These are phyloP conservation scores for Pristionchus arcanus DNA, from an alignment of 2,888 invertebrate species.

Conservation along the genomic window DNA sequence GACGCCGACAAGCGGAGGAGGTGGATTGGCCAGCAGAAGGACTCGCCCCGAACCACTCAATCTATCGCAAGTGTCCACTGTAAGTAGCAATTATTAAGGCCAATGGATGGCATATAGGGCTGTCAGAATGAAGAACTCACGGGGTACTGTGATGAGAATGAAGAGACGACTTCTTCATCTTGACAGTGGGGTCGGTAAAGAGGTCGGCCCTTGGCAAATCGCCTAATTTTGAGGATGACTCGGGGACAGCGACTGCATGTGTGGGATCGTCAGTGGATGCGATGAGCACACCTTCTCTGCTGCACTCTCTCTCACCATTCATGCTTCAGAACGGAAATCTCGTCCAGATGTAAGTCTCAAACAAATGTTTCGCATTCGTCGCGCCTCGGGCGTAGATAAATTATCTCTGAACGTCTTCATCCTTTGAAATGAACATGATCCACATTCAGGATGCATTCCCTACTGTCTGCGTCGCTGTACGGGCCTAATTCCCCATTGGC, in stretches of 20 bases:
- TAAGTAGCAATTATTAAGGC: neutral
- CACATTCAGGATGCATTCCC: constrained; percentile 42
- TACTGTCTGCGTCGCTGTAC: constrained; percentile 63
- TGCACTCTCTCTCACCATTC: constrained; percentile 20
- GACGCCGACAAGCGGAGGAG: constrained; percentile 34
- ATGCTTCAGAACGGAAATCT: constrained; percentile 34
- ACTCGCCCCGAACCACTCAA: constrained; percentile 58
- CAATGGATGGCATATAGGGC: neutral
- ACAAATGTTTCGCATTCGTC: no score
- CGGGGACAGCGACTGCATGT: neutral
- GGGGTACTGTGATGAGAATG: neutral
- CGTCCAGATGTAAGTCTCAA: constrained; percentile 27
- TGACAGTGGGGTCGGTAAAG: no score
- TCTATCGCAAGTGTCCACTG: constrained; percentile 52
- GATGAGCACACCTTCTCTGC: constrained; percentile 44
- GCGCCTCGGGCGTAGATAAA: no score
- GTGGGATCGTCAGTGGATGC: constrained; percentile 24
- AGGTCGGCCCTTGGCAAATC: neutral
- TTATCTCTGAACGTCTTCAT: no score
- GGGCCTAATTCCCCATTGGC: constrained; percentile 64
- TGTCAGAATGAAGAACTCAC: neutral
- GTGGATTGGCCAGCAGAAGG: constrained; percentile 34
- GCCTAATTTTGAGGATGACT: neutral
- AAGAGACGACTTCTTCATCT: neutral
- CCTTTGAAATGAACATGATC: no score